These are phyloP conservation scores for Melanerpes formicivorus DNA, from an alignment of 2,113 vertebrate genomes.

Conservation along the genomic window DNA sequence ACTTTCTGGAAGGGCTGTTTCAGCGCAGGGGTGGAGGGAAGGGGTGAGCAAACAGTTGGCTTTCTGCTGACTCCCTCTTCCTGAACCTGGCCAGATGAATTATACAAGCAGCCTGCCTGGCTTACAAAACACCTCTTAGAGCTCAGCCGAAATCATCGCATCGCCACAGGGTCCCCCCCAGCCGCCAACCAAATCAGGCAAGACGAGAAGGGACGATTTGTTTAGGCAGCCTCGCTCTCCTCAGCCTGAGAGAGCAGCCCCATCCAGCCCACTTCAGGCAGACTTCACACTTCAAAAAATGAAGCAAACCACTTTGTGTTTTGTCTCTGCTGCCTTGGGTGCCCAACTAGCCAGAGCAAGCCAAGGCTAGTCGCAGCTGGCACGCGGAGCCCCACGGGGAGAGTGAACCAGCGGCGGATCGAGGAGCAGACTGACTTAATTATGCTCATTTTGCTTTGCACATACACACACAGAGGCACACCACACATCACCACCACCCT, in stretches of 20 bases:
- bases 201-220: neutral
- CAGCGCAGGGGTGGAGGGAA: neutral
- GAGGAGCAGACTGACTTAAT: neutral
- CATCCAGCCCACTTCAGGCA: neutral
- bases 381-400: neutral
- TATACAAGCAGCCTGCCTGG: neutral
- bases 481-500: neutral
- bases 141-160: neutral
- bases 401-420: neutral
- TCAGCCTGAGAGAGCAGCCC: neutral
- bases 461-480: neutral
- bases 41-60: neutral
- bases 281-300: neutral
- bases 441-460: neutral
- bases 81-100: neutral
- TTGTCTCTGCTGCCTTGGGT: neutral
- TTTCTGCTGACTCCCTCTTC: neutral
- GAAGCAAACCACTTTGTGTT: neutral
- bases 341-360: constrained; percentile 30
- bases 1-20: constrained; percentile 50
- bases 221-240: neutral
- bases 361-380: constrained; percentile 28
- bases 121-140: neutral
- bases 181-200: neutral
- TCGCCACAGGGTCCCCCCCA: neutral